Conservation (phyloP, 1,140 invertebrate genomes). For the Wiebesia pumilae region DNA sequence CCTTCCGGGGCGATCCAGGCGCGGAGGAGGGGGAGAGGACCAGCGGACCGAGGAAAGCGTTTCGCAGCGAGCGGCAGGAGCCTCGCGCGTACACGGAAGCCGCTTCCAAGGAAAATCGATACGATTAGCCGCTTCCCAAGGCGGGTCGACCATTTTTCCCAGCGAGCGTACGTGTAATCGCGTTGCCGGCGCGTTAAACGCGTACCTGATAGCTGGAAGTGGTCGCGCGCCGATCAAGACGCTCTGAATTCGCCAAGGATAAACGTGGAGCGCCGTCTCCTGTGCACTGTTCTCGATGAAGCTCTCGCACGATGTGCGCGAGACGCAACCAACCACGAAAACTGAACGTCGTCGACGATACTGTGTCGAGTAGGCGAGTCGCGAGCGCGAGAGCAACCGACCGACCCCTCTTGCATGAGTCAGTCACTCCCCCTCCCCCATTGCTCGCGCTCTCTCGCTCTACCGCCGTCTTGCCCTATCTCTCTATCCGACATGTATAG, state of each 20-base stretch:
- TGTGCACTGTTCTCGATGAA: neutral
- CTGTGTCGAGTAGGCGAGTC: slow-evolving; percentile 5
- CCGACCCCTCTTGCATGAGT: slow-evolving; percentile 11
- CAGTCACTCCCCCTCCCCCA: neutral
- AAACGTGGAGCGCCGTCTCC: neutral
- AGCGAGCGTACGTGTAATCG: neutral
- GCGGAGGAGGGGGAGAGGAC: neutral
- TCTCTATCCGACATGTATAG: neutral
- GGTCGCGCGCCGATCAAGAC: neutral
- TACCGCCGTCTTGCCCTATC: neutral
- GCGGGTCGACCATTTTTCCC: neutral
- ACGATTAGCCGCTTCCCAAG: neutral
- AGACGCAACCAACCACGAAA: neutral
- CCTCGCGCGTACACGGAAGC: neutral
- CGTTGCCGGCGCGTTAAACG: neutral
- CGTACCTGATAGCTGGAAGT: neutral
- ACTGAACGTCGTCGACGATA: neutral
- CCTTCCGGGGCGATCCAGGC: neutral
- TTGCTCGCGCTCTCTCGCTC: neutral
- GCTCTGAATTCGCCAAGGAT: too few species aligned
- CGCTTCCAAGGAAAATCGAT: slow-evolving; percentile 12
- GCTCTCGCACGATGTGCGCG: neutral
- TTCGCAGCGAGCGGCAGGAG: too few species aligned
- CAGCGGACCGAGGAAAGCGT: neutral
- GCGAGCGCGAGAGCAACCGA: slow-evolving; percentile 12